Evolutionary conservation across 2,888 invertebrate genomes (phyloP), one percentile per base, ranked within the genome.

Genomic region (Oscheius sp.): DNA sequence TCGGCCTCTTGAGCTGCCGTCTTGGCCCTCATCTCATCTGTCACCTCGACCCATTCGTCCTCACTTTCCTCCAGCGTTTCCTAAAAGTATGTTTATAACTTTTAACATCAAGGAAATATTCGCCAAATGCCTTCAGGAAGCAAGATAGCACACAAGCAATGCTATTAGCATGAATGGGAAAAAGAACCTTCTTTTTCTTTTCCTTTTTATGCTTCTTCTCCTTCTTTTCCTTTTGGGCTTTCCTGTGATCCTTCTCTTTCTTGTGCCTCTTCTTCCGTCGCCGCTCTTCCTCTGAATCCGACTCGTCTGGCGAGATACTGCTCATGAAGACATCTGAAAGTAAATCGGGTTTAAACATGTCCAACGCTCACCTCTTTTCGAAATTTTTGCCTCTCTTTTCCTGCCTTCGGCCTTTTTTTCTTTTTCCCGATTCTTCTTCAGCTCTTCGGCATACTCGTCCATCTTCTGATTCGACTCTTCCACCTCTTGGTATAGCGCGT

Each of bases 361-460:
- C 70, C 35, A 21, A 35, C 10, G 11, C 33, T n/a, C 59, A 13
- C 47, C 37, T n/a, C 63, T 70, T 29, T 75, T 75, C 33, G 58
- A 48, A n/a, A 70, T 70, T 60, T 79, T 75, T n/a, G 66, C 60
- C 47, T 73, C 70, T 33, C 76, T 37, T 55, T 74, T 76, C 51
- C 68, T 74, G 35, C 65, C 71, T 51, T 82, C 82, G 21, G 68
- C 57, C 58, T 79, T 81, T 48, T 77, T 79, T 21, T 79, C 82
- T 63, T 79, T 83, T 66, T 78, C 62, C 57, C 81, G 57, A 59
- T 79, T 79, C 62, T 76, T 77, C 62, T 80, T 82, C 75, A 82
- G 32, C 48, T 79, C 62, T 35, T 77, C 75, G 55, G 79, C 71
- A 50, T 75, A 75, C 70, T 81, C 80, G 10, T 75, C 76, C 53